These are phyloP conservation scores for Vireo griseus DNA, from an alignment of 2,797 vertebrate species.

Conservation along the genomic window DNA sequence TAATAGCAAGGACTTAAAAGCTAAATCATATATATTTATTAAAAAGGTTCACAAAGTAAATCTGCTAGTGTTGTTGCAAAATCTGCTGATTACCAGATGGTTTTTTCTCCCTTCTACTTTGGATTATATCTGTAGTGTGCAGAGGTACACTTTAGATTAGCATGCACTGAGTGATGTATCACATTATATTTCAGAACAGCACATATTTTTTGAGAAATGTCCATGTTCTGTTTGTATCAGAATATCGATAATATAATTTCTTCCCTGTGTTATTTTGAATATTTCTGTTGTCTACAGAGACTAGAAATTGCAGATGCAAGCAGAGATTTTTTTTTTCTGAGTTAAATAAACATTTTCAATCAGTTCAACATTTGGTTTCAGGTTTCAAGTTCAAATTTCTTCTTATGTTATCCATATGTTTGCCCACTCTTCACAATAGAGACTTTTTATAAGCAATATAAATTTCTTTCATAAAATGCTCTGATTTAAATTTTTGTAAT, in stretches of 20 bases:
- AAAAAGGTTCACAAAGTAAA: neutral
- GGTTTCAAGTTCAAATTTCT: neutral
- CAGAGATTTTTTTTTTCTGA: neutral
- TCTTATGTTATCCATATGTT: conserved; percentile 35
- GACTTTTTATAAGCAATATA: neutral
- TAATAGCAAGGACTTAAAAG: neutral
- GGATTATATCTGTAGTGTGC: neutral
- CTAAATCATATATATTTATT: neutral
- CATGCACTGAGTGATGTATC: neutral
- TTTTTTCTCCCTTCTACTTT: neutral
- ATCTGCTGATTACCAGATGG: neutral
- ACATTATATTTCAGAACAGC: neutral
- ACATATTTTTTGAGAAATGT: neutral
- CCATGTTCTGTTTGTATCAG: neutral
- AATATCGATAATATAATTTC: neutral
- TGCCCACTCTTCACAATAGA: neutral
- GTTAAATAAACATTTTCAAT: conserved; percentile 33
- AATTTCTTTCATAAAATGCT: neutral
- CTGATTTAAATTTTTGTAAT: neutral
- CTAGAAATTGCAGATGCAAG: conserved; percentile 3
- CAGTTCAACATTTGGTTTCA: neutral
- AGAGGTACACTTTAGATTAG: neutral
- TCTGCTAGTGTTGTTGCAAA: neutral
- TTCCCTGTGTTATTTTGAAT: neutral
- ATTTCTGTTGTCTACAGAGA: neutral